Evolutionary conservation across 2,113 vertebrate species (phyloP).

Genomic region (Sinocyclocheilus maitianheensis): DNA sequence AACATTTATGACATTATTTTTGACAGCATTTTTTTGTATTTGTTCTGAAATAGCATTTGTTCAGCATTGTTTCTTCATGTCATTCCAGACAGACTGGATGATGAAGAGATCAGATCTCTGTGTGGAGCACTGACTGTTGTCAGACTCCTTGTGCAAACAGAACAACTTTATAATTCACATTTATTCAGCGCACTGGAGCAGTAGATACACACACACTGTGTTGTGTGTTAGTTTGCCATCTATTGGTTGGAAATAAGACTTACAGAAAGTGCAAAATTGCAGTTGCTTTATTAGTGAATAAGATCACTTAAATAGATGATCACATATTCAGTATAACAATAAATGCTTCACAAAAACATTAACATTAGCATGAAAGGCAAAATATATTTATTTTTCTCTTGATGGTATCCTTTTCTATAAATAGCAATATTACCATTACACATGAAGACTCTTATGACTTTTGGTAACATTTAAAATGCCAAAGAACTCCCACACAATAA

Average conservation of each 20-base stretch:
- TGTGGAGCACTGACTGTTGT: no score
- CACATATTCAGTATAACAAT: not conserved
- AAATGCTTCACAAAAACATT: constrained; percentile 6
- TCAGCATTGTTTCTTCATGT: no score
- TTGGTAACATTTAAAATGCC: not conserved
- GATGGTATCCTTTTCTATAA: constrained; percentile 24
- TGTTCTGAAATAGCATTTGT: no score
- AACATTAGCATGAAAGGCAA: not conserved
- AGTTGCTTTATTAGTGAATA: constrained; percentile 23
- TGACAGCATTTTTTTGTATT: no score
- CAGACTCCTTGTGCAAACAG: no score
- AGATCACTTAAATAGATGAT: constrained; percentile 14
- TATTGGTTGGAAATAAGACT: not conserved
- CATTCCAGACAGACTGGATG: no score
- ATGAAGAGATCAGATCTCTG: no score
- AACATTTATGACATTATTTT: no score
- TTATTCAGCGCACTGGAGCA: not conserved
- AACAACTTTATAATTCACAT: not conserved
- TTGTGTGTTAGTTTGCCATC: not conserved
- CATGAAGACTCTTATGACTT: not conserved
- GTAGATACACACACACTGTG: no score
- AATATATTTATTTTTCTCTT: constrained; percentile 12
- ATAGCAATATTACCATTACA: constrained; percentile 15
- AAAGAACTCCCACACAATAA: constrained; percentile 7
- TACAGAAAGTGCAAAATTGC: not conserved